A percentile compares a stretch with the other conserved stretches of the same genome.
These are phyloP conservation scores for Sakesphorus luctuosus DNA, from an alignment of 2,113 vertebrate species.

Conservation along the genomic window DNA sequence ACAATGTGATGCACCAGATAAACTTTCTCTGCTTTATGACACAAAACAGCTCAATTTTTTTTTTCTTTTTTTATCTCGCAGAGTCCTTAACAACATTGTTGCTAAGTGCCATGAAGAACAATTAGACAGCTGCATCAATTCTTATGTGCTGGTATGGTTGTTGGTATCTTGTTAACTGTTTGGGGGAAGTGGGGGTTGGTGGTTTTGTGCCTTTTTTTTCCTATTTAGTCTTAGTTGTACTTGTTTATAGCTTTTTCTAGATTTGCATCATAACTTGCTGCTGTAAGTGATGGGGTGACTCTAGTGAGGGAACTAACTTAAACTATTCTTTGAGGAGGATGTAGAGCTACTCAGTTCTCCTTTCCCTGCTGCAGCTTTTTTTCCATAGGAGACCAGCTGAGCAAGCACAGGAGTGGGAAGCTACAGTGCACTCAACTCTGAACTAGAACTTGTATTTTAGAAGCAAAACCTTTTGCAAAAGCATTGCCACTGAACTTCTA, in stretches of 20 bases:
- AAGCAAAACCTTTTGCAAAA: not conserved
- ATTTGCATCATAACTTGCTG: slow-evolving; percentile 15
- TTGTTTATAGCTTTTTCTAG: not conserved
- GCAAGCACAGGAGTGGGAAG: not conserved
- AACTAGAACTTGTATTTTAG: not conserved
- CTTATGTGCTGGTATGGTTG: slow-evolving; percentile 88
- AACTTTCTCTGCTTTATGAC: not conserved
- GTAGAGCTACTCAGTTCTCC: not conserved
- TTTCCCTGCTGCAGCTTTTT: not conserved
- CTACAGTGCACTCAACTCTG: not conserved
- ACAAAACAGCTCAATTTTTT: not conserved
- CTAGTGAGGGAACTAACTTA: not conserved
- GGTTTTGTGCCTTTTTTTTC: not conserved
- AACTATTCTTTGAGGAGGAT: not conserved
- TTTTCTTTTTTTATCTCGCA: slow-evolving; percentile 58
- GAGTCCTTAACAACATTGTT: slow-evolving; percentile 92
- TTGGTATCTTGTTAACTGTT: not conserved
- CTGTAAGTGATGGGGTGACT: not conserved
- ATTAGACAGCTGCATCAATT: slow-evolving; percentile 87
- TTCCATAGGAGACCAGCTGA: not conserved
- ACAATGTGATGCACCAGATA: not conserved
- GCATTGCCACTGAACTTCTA: not conserved
- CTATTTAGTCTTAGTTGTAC: not conserved
- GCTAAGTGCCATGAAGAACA: slow-evolving; percentile 95
- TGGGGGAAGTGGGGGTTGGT: rapidly evolving